These are phyloP conservation scores for Dastarcus helophoroides DNA, from an alignment of 2,888 invertebrate genomes.

Conservation along the genomic window DNA sequence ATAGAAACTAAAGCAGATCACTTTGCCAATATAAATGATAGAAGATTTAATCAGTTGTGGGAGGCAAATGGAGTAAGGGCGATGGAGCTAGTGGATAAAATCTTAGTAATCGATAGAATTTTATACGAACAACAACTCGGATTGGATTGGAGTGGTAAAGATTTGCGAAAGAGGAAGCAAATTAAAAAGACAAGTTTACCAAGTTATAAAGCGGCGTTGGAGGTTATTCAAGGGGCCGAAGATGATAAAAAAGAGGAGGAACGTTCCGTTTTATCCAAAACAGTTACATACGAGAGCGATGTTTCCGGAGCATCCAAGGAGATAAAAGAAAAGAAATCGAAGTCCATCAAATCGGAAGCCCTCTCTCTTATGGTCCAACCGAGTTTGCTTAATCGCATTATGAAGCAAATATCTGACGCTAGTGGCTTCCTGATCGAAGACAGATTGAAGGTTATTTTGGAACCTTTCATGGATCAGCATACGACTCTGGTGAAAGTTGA, in stretches of 20 bases:
- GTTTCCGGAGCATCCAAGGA: too few species aligned
- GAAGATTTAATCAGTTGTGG: constrained; percentile 50
- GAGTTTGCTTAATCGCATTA: constrained; percentile 47
- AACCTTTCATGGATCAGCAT: constrained; percentile 49
- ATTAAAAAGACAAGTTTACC: constrained; percentile 37
- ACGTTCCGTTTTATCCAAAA: too few species aligned
- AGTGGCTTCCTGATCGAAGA: constrained; percentile 67
- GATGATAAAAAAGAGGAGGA: not conserved
- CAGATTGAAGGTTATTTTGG: constrained; percentile 50
- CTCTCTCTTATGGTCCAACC: too few species aligned
- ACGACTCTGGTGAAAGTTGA: constrained; percentile 61
- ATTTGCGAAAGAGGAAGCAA: constrained; percentile 21
- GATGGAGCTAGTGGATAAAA: constrained; percentile 39
- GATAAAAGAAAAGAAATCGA: too few species aligned
- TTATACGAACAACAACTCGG: constrained; percentile 53
- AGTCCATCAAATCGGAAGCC: too few species aligned
- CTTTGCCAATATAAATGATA: constrained; percentile 52
- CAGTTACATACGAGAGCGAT: too few species aligned
- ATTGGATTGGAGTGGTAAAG: constrained; percentile 43
- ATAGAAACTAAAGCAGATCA: constrained; percentile 58
- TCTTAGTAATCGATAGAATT: constrained; percentile 46
- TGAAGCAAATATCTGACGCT: constrained; percentile 56
- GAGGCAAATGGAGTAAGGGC: constrained; percentile 47
- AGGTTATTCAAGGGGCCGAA: constrained; percentile 10
- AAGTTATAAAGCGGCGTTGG: constrained; percentile 32